A percentile compares a stretch with the other conserved stretches of the same genome.
Conservation (phyloP, 2,113 vertebrate species). For the Mixornis gularis region DNA sequence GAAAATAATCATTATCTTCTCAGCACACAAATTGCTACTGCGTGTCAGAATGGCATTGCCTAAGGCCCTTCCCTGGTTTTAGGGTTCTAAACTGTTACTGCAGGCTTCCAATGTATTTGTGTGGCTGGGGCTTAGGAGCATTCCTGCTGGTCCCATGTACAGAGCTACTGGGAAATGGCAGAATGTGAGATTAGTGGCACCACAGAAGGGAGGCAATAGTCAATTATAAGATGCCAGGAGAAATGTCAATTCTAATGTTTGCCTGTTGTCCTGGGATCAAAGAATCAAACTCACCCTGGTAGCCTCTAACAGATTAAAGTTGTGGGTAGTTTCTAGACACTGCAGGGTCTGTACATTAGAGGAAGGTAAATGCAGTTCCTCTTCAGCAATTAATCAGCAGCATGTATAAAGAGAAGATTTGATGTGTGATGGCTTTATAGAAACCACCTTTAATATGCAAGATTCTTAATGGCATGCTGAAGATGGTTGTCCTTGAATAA, state of each 20-base stretch:
- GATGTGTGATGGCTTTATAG: not conserved
- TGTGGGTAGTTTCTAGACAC: not conserved
- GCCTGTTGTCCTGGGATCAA: not conserved
- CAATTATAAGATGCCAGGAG: not conserved
- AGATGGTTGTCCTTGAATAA: slow-evolving; percentile 3
- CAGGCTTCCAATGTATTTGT: not conserved
- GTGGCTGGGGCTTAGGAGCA: not conserved
- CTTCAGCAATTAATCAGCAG: not conserved
- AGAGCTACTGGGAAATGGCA: not conserved
- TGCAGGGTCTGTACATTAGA: not conserved
- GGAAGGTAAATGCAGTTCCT: not conserved
- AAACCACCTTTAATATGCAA: not conserved
- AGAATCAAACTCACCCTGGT: not conserved
- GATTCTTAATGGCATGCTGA: not conserved
- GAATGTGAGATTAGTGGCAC: not conserved
- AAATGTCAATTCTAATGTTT: not conserved
- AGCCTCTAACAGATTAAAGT: not conserved
- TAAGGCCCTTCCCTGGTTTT: not conserved
- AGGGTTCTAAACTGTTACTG: not conserved
- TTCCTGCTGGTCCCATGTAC: not conserved
- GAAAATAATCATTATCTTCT: not conserved
- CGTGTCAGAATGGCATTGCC: not conserved
- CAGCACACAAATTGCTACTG: not conserved
- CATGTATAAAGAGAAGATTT: not conserved
- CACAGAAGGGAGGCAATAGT: not conserved